Evolutionary conservation across 92 coral and sea anemone species (phyloP), one percentile per base, ranked within the genome.

Genomic region (Anthopleura xanthogrammica): DNA sequence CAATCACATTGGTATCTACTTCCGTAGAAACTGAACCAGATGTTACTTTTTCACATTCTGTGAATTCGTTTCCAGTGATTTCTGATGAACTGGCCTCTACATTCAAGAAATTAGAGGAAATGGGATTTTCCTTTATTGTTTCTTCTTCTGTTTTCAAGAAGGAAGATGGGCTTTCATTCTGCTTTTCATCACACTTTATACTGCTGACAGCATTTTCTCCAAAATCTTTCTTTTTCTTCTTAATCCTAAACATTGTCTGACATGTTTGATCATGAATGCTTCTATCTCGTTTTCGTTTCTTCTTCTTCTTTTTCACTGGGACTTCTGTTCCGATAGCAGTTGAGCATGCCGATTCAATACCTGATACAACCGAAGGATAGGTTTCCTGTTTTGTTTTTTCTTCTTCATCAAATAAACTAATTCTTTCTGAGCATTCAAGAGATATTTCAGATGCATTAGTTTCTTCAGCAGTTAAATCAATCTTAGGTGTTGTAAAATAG

Each of bases 221-320:
- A 62, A 68, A 46, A 50, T 43, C 56, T 36, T 82, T 85, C 66
- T 83, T 86, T 54, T 86, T 90, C 84, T 93, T 91, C 86, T 93
- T 93, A 40, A 93, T 91, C 80, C 93, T 91, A 78, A 93, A 93
- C 82, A 82, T 89, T 42, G 97, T 93, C 81, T 93, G 97, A 68
- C 97, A 90, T 52, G 94, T 90, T 78, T 87, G 94, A 87, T 89
- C 94, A 84, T 84, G 88, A 60, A 81, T 86, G 79, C 74, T 79
- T 56, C 76, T 71, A 52, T 62, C 85, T 77, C 85, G 72, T 70
- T 89, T 91, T 83, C 80, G 85, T 88, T 87, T 93, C 77, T 82
- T 86, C 76, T 83, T 90, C 78, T 86, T 90, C 17, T 43, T 82
- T 23, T 20, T 84, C 23, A 43, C 16, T 36, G 20, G 22, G 4